Conservation (phyloP, 2,888 invertebrate genomes). For the Neoaliturus tenellus region DNA sequence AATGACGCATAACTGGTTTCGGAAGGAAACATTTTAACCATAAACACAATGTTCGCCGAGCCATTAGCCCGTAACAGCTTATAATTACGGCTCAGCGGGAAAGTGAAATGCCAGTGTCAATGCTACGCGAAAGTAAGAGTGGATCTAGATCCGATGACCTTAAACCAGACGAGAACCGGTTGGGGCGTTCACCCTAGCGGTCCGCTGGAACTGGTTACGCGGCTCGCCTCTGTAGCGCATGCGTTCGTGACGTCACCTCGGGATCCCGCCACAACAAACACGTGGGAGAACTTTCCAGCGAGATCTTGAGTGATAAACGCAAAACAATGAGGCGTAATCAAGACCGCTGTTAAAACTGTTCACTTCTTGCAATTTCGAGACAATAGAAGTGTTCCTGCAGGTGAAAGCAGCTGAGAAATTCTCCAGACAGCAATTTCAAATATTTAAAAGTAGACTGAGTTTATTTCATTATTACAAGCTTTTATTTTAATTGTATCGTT, state of each 20-base stretch:
- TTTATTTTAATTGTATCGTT: too few relatives aligned
- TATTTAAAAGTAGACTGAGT: too few relatives aligned
- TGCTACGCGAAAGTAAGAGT: constrained; percentile 46
- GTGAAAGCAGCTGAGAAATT: background rate
- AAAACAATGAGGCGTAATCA: constrained; percentile 19
- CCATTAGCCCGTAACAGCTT: background rate
- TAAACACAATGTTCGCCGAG: background rate
- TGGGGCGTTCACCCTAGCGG: constrained; percentile 34
- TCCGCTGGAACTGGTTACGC: constrained; percentile 31
- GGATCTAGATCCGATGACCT: constrained; percentile 36
- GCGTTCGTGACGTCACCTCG: background rate
- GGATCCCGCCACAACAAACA: background rate
- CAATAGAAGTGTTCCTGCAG: background rate
- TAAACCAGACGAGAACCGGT: constrained; percentile 36
- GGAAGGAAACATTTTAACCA: background rate
- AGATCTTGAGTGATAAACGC: constrained; percentile 2
- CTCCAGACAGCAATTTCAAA: too few relatives aligned
- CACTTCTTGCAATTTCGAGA: background rate
- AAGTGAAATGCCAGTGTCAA: constrained; percentile 50
- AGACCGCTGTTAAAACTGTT: background rate
- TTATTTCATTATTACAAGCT: too few relatives aligned
- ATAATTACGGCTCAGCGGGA: constrained; percentile 5
- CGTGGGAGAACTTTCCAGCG: background rate
- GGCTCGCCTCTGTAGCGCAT: background rate
- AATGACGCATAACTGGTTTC: background rate